Percentiles rank a stretch among this genome's conserved stretches.
Conservation (phyloP, 2,888 invertebrate genomes). For the Hydraecia micacea region DNA sequence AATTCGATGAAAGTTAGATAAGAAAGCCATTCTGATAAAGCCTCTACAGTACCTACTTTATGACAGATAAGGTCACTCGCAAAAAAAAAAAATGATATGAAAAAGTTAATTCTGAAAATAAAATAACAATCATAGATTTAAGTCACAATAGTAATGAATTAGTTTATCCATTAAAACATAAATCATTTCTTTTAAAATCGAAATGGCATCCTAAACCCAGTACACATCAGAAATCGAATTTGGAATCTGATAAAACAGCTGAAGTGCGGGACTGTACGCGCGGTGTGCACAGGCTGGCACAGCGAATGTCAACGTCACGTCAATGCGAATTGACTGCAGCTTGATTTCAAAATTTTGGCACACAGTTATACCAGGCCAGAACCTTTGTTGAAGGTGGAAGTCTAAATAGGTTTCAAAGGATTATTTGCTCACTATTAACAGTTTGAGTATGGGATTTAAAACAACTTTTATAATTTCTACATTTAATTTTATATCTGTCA, state of each 20-base stretch:
- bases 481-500: too few species aligned
- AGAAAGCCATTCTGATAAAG: too few species aligned
- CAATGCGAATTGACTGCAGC: background rate
- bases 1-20: too few species aligned
- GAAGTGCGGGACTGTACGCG: background rate
- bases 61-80: too few species aligned
- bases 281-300: background rate
- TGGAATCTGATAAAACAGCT: background rate
- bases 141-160: too few species aligned
- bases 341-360: conserved; percentile 19
- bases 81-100: too few species aligned
- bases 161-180: too few species aligned
- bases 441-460: background rate
- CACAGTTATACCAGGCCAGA: background rate
- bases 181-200: background rate
- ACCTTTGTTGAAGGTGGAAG: background rate
- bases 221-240: background rate
- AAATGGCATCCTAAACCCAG: background rate
- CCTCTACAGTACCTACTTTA: too few species aligned
- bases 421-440: background rate
- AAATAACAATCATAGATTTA: too few species aligned
- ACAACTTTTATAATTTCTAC: background rate
- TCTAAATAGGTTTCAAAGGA: background rate
- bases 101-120: too few species aligned
- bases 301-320: background rate